phyloP scores from a whole-genome alignment of 2,113 vertebrate genomes.

The Galbula dea region DNA sequence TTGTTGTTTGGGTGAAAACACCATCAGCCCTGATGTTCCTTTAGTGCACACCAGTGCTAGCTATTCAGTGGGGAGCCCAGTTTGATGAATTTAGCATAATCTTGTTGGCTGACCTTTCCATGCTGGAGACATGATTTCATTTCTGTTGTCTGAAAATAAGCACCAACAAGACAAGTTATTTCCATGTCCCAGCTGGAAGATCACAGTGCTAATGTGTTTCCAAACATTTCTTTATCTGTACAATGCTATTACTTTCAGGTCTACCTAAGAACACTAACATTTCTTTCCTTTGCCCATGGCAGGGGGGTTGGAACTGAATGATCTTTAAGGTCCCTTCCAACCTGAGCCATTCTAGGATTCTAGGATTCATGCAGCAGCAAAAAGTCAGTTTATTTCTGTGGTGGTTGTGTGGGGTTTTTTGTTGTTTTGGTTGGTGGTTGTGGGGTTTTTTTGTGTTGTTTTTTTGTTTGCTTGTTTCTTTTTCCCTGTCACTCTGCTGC shows the following conservation, averaged over 20 bases:
- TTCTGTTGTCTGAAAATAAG: constrained; percentile 62
- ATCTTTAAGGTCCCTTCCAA: no score
- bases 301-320: no score
- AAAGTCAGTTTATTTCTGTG: not conserved
- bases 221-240: constrained; percentile 41
- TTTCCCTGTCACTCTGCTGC: not conserved
- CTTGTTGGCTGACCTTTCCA: constrained; percentile 50
- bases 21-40: not conserved
- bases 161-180: constrained; percentile 55
- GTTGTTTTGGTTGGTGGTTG: no score
- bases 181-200: constrained; percentile 50
- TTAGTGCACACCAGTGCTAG: not conserved
- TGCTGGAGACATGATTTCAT: constrained; percentile 67
- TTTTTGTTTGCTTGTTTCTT: not conserved
- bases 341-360: no score
- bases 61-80: not conserved
- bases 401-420: no score
- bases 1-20: constrained; percentile 42
- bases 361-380: not conserved
- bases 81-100: constrained; percentile 64
- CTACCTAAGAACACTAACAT: constrained; percentile 22
- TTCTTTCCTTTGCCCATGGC: not conserved
- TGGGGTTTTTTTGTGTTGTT: no score
- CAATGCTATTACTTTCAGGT: not conserved
- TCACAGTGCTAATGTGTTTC: not conserved